Base-by-base conservation (phyloP, 2,888 invertebrate genomes). In the Petrolisthes cinctipes region DNA sequence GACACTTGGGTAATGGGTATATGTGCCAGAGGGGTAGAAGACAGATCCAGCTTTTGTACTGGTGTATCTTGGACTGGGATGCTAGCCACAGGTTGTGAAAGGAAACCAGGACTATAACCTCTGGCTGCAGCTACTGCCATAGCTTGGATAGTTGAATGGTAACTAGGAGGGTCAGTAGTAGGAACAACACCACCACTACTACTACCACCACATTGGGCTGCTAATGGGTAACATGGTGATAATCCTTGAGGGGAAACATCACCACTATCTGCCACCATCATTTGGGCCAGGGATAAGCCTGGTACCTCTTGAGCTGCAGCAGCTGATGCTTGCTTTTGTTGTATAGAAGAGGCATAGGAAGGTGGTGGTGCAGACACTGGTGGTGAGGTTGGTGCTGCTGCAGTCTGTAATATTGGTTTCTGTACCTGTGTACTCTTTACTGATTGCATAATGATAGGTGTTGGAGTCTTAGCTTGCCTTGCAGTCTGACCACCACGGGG, bases 371-470 rank as follows among this genome's bases (percentile, higher is more conserved):
- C 85, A 23, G 90, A 95, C 91, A 94, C 94, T 66, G 92, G 93
- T 75, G 90, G 91, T 78, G 91, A 91, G 20, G 90, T 91, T 61
- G 91, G 91, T 54, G 91, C 92, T 82, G 97, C 97, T 11, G 98
- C 98, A 20, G 98, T 98, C 93, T 98, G 98, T 91, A 98, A 94
- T 56, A 98, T 95, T 0, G 98, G 98, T 93, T 98, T 98, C 92
- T 97, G 97, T 71, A 97, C 91, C 93, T 98, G 97, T 23, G 97
- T 97, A 93, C 97, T 97, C 93, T 97, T 97, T 23, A 98, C 98
- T 57, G 97, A 97, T 93, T 98, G 98, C 97, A 98, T 98, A 91
- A 98, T 98, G 91, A 98, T 97, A 7, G 98, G 97, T 82, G 97
- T 96, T 92, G 97, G 97, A 37, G 97, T 96, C 92, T 96, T 97